These are phyloP conservation scores for Ephialtes manifestator DNA, from an alignment of 2,888 invertebrate species.

Conservation along the genomic window DNA sequence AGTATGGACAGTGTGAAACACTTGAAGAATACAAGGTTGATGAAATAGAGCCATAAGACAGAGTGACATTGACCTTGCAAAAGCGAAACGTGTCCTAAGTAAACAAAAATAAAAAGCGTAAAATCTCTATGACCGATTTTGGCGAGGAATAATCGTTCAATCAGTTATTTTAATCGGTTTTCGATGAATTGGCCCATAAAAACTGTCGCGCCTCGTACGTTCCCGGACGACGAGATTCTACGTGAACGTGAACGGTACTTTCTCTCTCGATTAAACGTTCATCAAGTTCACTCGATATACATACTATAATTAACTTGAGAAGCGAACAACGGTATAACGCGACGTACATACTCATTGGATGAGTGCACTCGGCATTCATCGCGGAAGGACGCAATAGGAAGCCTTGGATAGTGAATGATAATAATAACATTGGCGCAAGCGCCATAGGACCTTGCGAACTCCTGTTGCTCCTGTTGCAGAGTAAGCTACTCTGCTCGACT, in stretches of 20 bases:
- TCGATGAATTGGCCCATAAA: conserved; percentile 24
- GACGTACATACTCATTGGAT: conserved; percentile 40
- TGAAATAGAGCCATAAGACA: not conserved
- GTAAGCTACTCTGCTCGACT: not conserved
- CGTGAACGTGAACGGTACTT: conserved; percentile 39
- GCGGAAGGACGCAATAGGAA: conserved; percentile 39
- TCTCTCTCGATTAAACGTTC: conserved; percentile 41
- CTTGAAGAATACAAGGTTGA: not conserved
- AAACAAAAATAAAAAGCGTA: not conserved
- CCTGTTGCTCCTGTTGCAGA: not conserved
- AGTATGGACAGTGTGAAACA: too few relatives aligned
- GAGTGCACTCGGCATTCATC: not conserved
- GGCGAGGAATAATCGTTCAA: not conserved
- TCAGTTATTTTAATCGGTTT: conserved; percentile 14
- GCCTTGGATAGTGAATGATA: conserved; percentile 19
- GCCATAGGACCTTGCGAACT: not conserved
- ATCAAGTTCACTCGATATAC: conserved; percentile 29
- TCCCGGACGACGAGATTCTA: conserved; percentile 13
- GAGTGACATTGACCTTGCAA: not conserved
- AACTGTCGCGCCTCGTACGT: conserved; percentile 10
- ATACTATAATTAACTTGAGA: conserved; percentile 36
- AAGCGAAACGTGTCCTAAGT: not conserved
- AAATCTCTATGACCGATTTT: not conserved
- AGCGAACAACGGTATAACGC: conserved; percentile 55
- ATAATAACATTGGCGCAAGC: not conserved